phyloP scores from a whole-genome alignment of 1,140 invertebrate genomes.

The Cepaea nemoralis region DNA sequence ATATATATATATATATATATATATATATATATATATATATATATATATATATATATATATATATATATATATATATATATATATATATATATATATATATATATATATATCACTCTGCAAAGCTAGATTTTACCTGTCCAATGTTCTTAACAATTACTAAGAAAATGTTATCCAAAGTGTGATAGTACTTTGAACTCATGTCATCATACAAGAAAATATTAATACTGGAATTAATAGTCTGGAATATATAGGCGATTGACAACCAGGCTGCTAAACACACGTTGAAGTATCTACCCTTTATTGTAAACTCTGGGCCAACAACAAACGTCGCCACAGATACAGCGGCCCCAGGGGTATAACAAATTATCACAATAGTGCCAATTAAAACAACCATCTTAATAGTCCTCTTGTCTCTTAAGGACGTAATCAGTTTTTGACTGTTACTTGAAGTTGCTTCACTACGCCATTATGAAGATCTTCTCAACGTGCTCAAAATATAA shows the following conservation, averaged over 20 bases:
- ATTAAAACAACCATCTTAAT: background rate
- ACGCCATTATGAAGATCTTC: background rate
- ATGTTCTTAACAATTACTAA: too few relatives aligned
- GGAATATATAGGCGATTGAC: background rate
- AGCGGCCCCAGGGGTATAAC: background rate
- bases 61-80: too few relatives aligned
- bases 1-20: too few relatives aligned
- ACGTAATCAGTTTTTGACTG: background rate
- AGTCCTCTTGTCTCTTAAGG: background rate
- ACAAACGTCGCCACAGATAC: background rate
- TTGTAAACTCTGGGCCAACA: background rate
- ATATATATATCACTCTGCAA: too few relatives aligned
- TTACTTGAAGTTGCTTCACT: background rate
- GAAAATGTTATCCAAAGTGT: too few relatives aligned
- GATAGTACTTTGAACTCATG: too few relatives aligned
- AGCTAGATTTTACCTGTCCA: too few relatives aligned
- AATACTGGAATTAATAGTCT: slow-evolving; percentile 4
- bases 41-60: too few relatives aligned
- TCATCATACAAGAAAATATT: background rate
- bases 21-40: too few relatives aligned
- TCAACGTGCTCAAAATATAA: background rate
- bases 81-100: too few relatives aligned
- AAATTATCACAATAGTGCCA: background rate
- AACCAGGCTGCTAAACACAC: background rate
- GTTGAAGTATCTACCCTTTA: background rate